Percentiles rank a stretch among this genome's conserved stretches.
Evolutionary conservation across 2,888 invertebrate species (phyloP).

Genomic region (Ceriagrion tenellum): DNA sequence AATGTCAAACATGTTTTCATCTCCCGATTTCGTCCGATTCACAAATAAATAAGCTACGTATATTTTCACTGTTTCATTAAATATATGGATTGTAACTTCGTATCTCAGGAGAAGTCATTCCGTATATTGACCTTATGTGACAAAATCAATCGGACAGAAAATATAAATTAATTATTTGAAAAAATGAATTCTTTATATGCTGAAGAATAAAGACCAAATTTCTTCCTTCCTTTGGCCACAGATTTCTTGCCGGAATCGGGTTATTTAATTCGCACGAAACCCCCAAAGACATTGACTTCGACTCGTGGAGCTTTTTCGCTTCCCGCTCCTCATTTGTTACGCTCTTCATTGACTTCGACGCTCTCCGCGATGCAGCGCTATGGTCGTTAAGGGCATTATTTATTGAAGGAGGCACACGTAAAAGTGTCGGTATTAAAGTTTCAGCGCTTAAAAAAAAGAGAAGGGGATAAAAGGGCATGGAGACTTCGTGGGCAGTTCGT

Average conservation of each 20-base stretch:
- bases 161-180: too few species aligned
- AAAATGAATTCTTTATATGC: too few species aligned
- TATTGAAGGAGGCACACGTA: background rate
- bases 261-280: background rate
- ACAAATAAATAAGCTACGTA: too few species aligned
- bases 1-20: too few species aligned
- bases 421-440: slow-evolving; percentile 14
- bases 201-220: too few species aligned
- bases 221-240: too few species aligned
- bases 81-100: too few species aligned
- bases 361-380: background rate
- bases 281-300: background rate
- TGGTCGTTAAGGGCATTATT: slow-evolving; percentile 19
- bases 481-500: background rate
- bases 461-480: background rate
- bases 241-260: background rate
- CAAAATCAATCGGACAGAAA: too few species aligned
- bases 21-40: too few species aligned
- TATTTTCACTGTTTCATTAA: too few species aligned
- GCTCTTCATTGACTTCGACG: background rate
- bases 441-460: background rate
- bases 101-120: too few species aligned
- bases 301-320: background rate
- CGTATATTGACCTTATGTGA: too few species aligned
- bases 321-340: background rate